Evolutionary conservation across 2,113 vertebrate species (phyloP), one percentile per base, ranked within the genome.

Genomic region (Rhynchopsitta pachyrhyncha): DNA sequence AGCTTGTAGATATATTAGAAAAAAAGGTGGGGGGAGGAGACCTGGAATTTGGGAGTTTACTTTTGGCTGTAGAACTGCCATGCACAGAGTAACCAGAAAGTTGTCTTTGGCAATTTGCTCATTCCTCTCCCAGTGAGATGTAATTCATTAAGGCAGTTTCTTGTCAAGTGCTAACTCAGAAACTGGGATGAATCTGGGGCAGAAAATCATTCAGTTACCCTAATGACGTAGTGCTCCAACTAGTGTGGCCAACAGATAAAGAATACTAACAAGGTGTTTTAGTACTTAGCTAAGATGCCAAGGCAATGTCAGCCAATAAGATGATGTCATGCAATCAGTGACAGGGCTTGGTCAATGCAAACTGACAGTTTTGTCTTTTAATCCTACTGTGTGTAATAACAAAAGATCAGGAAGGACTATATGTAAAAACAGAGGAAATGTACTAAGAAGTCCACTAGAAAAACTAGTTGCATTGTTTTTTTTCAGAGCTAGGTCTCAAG

Each of bases 351-450:
- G 88, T 86, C 91, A 14, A 41, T 11, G 18, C 64, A 68, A 86
- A 55, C 18, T 49, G 71, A 44, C 76, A 52, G 17, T 44, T 95
- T 62, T 86, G 75, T 41, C 57, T 89, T 93, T 82, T 68, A 82
- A 68, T 82, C 52, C 24, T 75, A 18, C 79, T 77, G 62, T 3
- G 0, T 49, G 53, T 57, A 27, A 35, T 44, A 88, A 90, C 89
- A 95, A 90, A 91, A 82, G 49, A 70, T 82, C 88, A 90, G 93
- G 82, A 96, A 95, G 75, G 33, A 77, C 94, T 93, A 20, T 67
- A 67, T 93, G 88, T 96, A 67, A 92, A 93, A 93, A 8, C 68
- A 93, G 53, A 90, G 85, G 82, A 94, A 90, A 84, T n/a, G 17
- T 60, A 60, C 39, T 8, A 60, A 81, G 82, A 66, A 81, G 71